phyloP scores from a whole-genome alignment of 2,113 vertebrate species.

The Bostrychus sinensis region DNA sequence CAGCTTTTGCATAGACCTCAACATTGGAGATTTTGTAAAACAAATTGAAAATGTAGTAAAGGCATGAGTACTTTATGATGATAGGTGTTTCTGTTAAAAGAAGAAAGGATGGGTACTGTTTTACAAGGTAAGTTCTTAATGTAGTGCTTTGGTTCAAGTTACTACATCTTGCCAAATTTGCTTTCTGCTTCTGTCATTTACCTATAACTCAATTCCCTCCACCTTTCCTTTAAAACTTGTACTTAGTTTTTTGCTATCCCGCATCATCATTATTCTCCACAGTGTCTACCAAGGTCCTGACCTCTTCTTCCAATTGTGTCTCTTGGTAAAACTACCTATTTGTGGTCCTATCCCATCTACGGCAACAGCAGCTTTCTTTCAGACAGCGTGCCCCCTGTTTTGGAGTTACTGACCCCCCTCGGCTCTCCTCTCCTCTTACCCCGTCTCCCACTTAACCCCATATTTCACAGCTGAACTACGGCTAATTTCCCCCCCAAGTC shows the following conservation, averaged over 20 bases:
- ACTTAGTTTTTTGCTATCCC: slow-evolving; percentile 10
- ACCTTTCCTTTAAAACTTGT: neutral
- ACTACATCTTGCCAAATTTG: too few relatives aligned
- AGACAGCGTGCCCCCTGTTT: slow-evolving; percentile 60
- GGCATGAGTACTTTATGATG: too few relatives aligned
- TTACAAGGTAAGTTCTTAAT: too few relatives aligned
- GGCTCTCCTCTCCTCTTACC: slow-evolving; percentile 44
- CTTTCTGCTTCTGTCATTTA: slow-evolving; percentile 25
- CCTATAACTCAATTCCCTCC: neutral
- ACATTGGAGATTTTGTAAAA: too few relatives aligned
- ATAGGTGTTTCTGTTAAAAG: too few relatives aligned
- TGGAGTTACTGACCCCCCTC: slow-evolving; percentile 67
- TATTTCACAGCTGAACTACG: slow-evolving; percentile 82
- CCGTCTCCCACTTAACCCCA: slow-evolving; percentile 80
- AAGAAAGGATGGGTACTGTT: too few relatives aligned
- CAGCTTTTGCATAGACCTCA: too few relatives aligned
- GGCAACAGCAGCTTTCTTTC: slow-evolving; percentile 36
- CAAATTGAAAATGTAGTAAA: too few relatives aligned
- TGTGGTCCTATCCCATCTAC: slow-evolving; percentile 26
- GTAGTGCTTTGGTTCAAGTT: too few relatives aligned
- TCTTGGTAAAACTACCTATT: slow-evolving; percentile 22
- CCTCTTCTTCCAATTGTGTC: slow-evolving; percentile 17
- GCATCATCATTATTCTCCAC: slow-evolving; percentile 22
- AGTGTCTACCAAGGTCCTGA: slow-evolving; percentile 13
- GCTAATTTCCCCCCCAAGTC: slow-evolving; percentile 77